These are phyloP conservation scores for Phthorimaea operculella DNA, from an alignment of 1,140 invertebrate species.

Conservation along the genomic window DNA sequence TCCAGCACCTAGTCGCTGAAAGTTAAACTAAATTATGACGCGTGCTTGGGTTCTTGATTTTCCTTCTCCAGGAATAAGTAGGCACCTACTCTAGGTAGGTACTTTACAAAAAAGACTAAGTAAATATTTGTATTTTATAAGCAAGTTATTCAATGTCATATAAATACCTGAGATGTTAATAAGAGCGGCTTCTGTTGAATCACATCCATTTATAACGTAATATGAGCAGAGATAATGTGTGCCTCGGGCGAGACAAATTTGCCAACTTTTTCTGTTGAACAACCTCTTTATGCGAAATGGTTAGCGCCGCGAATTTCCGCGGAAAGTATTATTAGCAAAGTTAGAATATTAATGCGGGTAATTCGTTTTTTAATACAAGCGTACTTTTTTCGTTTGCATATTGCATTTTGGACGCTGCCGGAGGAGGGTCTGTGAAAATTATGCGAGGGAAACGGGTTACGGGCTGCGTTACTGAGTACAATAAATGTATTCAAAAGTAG, in stretches of 20 bases:
- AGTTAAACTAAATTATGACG: constrained; percentile 6
- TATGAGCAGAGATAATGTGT: constrained; percentile 38
- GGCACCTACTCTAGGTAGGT: too few species aligned
- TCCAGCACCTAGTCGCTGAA: constrained; percentile 5
- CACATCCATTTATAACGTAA: constrained; percentile 33
- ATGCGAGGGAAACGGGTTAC: too few species aligned
- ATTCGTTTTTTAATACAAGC: constrained; percentile 14
- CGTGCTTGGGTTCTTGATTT: constrained; percentile 1
- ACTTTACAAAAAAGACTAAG: too few species aligned
- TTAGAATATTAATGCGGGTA: constrained; percentile 21
- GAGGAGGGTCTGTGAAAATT: too few species aligned
- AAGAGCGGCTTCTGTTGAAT: constrained; percentile 24
- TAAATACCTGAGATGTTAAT: too few species aligned
- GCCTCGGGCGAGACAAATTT: constrained; percentile 37
- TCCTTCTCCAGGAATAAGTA: too few species aligned
- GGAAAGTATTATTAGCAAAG: constrained; percentile 35
- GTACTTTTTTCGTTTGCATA: constrained; percentile 10
- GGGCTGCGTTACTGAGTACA: too few species aligned
- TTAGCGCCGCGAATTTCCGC: constrained; percentile 27
- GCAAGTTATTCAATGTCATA: too few species aligned
- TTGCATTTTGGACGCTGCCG: not conserved
- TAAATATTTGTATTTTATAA: too few species aligned
- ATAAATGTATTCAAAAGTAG: too few species aligned
- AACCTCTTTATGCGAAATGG: constrained; percentile 36
- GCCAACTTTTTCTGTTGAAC: constrained; percentile 39